These are phyloP conservation scores for Chlorops oryzae DNA, from an alignment of 1,140 invertebrate species.

Conservation along the genomic window DNA sequence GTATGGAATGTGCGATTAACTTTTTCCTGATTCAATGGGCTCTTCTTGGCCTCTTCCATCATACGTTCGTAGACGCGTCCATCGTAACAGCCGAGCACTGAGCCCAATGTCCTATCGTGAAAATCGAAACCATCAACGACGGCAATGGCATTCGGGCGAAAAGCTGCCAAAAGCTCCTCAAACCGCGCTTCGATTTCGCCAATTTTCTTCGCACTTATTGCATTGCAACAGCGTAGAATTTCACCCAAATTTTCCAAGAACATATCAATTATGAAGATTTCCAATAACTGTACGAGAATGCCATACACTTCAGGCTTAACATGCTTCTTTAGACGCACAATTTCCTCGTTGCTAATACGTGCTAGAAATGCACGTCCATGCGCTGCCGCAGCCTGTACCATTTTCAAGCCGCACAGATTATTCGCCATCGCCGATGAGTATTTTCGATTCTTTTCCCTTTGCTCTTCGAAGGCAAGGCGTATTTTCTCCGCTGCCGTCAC, in stretches of 20 bases:
- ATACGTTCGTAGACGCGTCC: constrained; percentile 86
- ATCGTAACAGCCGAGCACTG: constrained; percentile 80
- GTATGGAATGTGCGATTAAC: constrained; percentile 69
- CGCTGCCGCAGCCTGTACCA: constrained; percentile 64
- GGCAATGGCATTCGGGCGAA: constrained; percentile 80
- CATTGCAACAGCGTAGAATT: constrained; percentile 62
- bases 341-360: constrained; percentile 54
- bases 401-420: constrained; percentile 73
- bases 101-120: constrained; percentile 71
- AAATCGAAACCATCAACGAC: constrained; percentile 90
- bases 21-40: constrained; percentile 74
- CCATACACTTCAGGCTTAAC: constrained; percentile 52
- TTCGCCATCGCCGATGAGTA: constrained; percentile 64
- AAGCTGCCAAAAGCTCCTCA: constrained; percentile 58
- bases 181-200: constrained; percentile 59
- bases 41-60: constrained; percentile 75
- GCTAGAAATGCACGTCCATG: constrained; percentile 72
- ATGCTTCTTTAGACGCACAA: constrained; percentile 43
- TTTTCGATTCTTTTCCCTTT: constrained; percentile 52
- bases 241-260: constrained; percentile 65
- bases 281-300: constrained; percentile 63
- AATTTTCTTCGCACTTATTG: constrained; percentile 57
- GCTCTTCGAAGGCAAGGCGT: constrained; percentile 52
- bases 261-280: constrained; percentile 71
- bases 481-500: constrained; percentile 60